Evolutionary conservation across 2,888 invertebrate genomes (phyloP), one percentile per base, ranked within the genome.

Genomic region (Osmoderma eremita): DNA sequence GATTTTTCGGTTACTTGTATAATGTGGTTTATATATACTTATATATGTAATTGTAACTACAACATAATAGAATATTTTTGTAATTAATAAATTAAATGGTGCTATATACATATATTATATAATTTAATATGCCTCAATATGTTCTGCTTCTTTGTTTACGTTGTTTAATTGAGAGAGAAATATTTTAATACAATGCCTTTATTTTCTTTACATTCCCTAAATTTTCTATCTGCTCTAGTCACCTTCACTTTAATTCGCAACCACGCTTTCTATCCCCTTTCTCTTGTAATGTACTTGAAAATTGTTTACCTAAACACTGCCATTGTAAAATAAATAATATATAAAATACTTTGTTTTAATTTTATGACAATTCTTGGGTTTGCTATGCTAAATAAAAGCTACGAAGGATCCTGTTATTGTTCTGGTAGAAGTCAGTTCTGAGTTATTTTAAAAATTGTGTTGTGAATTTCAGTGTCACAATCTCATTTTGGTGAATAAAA

Each of bases 311-410:
- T 70, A 76, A 79, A 78, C 81, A 81, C 81, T 81, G 81, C 80
- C 81, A 81, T 76, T 80, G 77, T 80, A 79, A 80, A 78, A 78
- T 79, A 79, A 78, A 78, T 70, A 71, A 63, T 71, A 50, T 49
- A 64, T 63, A 67, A 66, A 63, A 62, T 61, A 53, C 36, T 48
- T 56, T 53, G 38, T 53, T 36, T 18, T 1, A 30, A 30, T 30
- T 30, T 6, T 5, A 24, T 30, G 10, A 30, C 6, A 30, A n/a
- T n/a, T n/a, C n/a, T n/a, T n/a, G n/a, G n/a, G n/a, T n/a, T n/a
- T n/a, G n/a, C n/a, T n/a, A n/a, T n/a, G n/a, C n/a, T n/a, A n/a
- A n/a, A n/a, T n/a, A n/a, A n/a, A n/a, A n/a, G n/a, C n/a, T n/a
- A n/a, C n/a, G n/a, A n/a, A n/a, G n/a, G n/a, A n/a, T n/a, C n/a